Percentiles rank a stretch among this genome's conserved stretches.
Evolutionary conservation across 1,140 invertebrate genomes (phyloP).

Genomic region (Drosophila varians): DNA sequence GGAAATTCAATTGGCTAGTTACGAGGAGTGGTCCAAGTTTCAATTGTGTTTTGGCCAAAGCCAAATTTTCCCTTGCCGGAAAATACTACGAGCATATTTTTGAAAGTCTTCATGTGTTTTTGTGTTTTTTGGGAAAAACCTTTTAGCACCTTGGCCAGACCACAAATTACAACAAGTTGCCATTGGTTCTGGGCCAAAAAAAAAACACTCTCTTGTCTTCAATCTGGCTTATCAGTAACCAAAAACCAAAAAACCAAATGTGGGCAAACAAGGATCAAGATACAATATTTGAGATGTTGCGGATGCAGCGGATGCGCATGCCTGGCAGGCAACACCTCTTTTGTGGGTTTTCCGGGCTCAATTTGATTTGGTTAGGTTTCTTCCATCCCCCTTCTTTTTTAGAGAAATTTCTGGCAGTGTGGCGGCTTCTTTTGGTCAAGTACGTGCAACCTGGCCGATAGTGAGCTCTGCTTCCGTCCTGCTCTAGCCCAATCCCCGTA

Average conservation of each 20-base stretch:
- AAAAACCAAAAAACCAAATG: conserved; percentile 18
- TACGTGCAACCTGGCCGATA: conserved; percentile 52
- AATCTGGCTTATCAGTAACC: conserved; percentile 41
- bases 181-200: conserved; percentile 4
- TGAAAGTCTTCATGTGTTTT: background rate
- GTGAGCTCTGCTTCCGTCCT: conserved; percentile 29
- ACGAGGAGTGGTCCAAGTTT: conserved; percentile 1
- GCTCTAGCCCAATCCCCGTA: conserved; percentile 12
- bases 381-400: background rate
- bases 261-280: conserved; percentile 22
- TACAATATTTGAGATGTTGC: conserved; percentile 20
- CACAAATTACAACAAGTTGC: conserved; percentile 72
- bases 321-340: conserved; percentile 55
- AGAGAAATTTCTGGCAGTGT: background rate
- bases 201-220: background rate
- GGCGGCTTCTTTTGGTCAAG: conserved; percentile 50
- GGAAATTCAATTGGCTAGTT: background rate
- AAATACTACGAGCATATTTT: conserved; percentile 2
- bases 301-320: conserved; percentile 34
- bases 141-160: conserved; percentile 70
- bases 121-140: conserved; percentile 53
- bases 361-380: conserved; percentile 39
- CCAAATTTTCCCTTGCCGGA: conserved; percentile 3
- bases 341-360: conserved; percentile 25
- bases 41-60: conserved; percentile 7